phyloP scores from a whole-genome alignment of 2,113 vertebrate species.

The Melanostigma gelatinosum region DNA sequence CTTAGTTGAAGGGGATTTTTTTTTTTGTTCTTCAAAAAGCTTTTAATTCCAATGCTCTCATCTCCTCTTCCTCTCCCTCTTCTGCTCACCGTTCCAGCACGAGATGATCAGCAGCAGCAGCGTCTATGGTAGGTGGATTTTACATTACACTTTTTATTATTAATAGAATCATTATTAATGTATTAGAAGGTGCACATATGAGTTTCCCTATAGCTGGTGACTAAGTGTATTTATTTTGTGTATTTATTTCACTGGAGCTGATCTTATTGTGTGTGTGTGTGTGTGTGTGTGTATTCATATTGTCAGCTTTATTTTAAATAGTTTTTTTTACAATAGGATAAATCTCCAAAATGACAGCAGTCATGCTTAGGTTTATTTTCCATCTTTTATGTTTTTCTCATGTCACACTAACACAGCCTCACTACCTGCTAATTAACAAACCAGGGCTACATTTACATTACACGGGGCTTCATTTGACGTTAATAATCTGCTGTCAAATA shows the following conservation, averaged over 20 bases:
- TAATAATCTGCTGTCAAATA: background rate
- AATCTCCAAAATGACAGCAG: background rate
- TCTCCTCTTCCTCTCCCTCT: constrained; percentile 61
- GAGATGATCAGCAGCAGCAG: constrained; percentile 99
- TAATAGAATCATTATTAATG: background rate
- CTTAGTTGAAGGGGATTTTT: constrained; percentile 74
- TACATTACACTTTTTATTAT: constrained; percentile 76
- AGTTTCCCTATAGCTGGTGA: background rate
- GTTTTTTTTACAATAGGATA: background rate
- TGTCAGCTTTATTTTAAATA: background rate
- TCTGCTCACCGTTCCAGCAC: constrained; percentile 87
- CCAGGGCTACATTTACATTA: background rate
- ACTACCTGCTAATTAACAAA: constrained; percentile 8
- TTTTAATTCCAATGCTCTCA: constrained; percentile 86
- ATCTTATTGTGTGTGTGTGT: background rate
- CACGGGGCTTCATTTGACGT: constrained; percentile 11
- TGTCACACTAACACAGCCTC: background rate
- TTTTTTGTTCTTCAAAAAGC: constrained; percentile 77
- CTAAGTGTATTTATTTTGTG: background rate
- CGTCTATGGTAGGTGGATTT: constrained; percentile 96
- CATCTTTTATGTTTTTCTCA: background rate
- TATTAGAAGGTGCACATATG: background rate
- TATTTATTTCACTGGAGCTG: background rate
- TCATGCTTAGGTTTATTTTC: constrained; percentile 7
- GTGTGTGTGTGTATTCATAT: background rate